phyloP scores from a whole-genome alignment of 2,797 vertebrate species.

The Danio tinwini region DNA sequence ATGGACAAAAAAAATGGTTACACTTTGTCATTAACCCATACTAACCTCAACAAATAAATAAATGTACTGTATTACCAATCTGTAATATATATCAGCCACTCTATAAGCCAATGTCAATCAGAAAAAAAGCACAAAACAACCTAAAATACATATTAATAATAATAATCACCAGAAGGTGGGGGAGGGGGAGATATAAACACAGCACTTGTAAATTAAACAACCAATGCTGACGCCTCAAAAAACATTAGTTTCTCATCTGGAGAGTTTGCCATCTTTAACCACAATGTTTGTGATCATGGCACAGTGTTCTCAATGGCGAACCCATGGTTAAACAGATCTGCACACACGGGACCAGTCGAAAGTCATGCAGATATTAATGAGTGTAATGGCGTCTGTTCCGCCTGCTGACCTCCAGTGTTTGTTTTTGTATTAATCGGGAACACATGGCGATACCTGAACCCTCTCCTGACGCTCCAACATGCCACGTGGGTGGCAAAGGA shows the following conservation, averaged over 20 bases:
- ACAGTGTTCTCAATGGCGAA: slow-evolving; percentile 18
- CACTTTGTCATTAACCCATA: no score
- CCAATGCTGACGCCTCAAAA: slow-evolving; percentile 1
- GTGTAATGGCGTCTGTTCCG: slow-evolving; percentile 68
- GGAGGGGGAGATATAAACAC: background rate
- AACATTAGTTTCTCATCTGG: slow-evolving; percentile 37
- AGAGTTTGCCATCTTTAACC: slow-evolving; percentile 10
- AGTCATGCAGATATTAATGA: slow-evolving; percentile 74
- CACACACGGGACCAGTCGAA: slow-evolving; percentile 59
- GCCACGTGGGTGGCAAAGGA: slow-evolving; percentile 67
- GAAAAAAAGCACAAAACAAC: background rate
- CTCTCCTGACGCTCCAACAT: slow-evolving; percentile 68
- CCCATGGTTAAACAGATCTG: slow-evolving; percentile 39
- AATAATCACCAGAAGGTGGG: no score
- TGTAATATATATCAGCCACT: background rate
- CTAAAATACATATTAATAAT: background rate
- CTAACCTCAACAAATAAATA: no score
- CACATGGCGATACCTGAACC: slow-evolving; percentile 81
- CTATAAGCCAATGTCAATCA: background rate
- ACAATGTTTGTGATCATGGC: slow-evolving; percentile 15
- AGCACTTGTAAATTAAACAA: slow-evolving; percentile 24
- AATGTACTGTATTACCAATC: no score
- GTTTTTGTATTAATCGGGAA: slow-evolving; percentile 76
- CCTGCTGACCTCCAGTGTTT: slow-evolving; percentile 69
- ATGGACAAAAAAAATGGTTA: no score